Base-by-base conservation (phyloP, 2,113 vertebrate genomes). In the Rattus rattus region DNA sequence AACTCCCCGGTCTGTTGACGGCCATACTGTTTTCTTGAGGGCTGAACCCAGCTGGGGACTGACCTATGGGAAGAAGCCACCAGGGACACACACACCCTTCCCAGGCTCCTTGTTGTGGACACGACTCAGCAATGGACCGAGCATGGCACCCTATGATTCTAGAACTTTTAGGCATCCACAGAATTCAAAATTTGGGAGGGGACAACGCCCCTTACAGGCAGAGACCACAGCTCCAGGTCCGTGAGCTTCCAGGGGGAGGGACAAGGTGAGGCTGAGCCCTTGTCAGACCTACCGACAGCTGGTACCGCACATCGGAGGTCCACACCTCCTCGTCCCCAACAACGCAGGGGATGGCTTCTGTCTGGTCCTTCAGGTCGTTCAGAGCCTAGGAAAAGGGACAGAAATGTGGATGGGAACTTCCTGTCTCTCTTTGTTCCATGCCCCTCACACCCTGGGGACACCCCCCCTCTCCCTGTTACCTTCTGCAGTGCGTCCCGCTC, bases 311-410 rank as follows among this genome's bases (percentile, higher is more conserved):
- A 0, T 99, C 98, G 0, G 97, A 93, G 0, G 99, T 99, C 99
- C 99, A 99, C 90, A 99, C 99, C 49, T 99, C 99, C 81, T 99
- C 99, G 1, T 99, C 99, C 7, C 99, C 99, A 0, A 99, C 98
- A 94, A 99, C 99, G 1, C 99, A 99, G 0, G 99, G 99, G 96
- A 99, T 98, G 94, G 99, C 98, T 98, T 99, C 99, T 0, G 99
- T 99, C 97, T 61, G 98, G 91, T 97, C 99, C 97, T 99, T 99
- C 77, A 99, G 95, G 9, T 98, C 96, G 3, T 96, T 97, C 0
- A 99, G 97, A 0, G 98, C 99, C 99, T 99, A 81, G 11, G 19
- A 0, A n/a, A 43, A 22, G 73, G 43, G n/a, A 92, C 26, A 47
- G 8, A 6, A 0, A 28, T 0, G 0, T 2, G 2, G 11, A 9